phyloP scores from a whole-genome alignment of 2,113 vertebrate genomes.

The Corvus moneduloides region DNA sequence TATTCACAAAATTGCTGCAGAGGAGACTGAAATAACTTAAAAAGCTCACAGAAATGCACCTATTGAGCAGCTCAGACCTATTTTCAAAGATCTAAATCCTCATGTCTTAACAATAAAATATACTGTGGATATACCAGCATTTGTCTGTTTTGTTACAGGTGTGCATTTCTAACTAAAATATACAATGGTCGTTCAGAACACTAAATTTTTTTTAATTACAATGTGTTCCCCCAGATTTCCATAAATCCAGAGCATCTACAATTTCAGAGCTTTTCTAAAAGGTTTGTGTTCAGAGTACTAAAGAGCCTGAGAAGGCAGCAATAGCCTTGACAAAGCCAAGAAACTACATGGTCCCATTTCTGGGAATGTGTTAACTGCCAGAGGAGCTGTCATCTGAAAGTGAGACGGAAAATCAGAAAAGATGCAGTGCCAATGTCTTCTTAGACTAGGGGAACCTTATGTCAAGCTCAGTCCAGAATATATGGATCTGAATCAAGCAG shows the following conservation, averaged over 20 bases:
- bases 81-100: not conserved
- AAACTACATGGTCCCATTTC: not conserved
- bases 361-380: not conserved
- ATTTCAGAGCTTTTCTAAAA: not conserved
- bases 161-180: not conserved
- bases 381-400: not conserved
- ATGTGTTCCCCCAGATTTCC: not conserved
- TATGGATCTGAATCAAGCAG: not conserved
- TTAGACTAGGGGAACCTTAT: not conserved
- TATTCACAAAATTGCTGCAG: not conserved
- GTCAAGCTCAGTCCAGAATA: not conserved
- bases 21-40: not conserved
- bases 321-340: slow-evolving; percentile 11
- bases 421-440: not conserved
- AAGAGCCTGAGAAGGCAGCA: not conserved
- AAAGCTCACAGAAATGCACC: not conserved
- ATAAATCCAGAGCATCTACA: not conserved
- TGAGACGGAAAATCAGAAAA: not conserved
- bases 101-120: not conserved
- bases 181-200: not conserved
- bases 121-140: not conserved
- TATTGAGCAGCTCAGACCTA: not conserved
- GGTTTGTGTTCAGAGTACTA: not conserved
- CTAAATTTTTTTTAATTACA: not conserved
- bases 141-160: not conserved